These are phyloP conservation scores for Drosophila micromelanica DNA, from an alignment of 1,140 invertebrate genomes.

Conservation along the genomic window DNA sequence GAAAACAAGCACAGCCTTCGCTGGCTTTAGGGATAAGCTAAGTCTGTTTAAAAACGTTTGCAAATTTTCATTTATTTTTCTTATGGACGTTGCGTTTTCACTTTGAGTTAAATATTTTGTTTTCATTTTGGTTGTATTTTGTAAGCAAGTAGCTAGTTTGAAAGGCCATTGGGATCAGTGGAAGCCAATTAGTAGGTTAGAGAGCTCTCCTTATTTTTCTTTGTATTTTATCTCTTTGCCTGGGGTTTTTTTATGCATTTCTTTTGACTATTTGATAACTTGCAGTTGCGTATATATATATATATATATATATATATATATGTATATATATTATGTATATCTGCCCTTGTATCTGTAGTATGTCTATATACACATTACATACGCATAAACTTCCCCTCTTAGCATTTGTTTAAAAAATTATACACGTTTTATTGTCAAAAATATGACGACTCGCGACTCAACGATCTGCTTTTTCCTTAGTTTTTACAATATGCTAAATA, in stretches of 20 bases:
- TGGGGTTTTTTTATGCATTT: slow-evolving; percentile 1
- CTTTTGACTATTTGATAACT: slow-evolving; percentile 22
- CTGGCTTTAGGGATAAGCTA: not conserved
- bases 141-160: slow-evolving; percentile 10
- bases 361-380: slow-evolving; percentile 58
- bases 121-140: slow-evolving; percentile 1
- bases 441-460: slow-evolving; percentile 70
- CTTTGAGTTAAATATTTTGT: slow-evolving; percentile 43
- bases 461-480: slow-evolving; percentile 60
- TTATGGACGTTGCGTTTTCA: slow-evolving; percentile 72
- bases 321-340: slow-evolving; percentile 18
- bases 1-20: not conserved
- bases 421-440: slow-evolving; percentile 74
- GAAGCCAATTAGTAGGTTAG: slow-evolving; percentile 42
- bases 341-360: slow-evolving; percentile 35
- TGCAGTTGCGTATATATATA: slow-evolving; percentile 38
- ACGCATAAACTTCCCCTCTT: slow-evolving; percentile 23
- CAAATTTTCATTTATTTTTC: slow-evolving; percentile 31
- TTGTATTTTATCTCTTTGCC: not conserved
- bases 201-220: slow-evolving; percentile 1
- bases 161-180: slow-evolving; percentile 51
- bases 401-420: slow-evolving; percentile 49
- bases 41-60: slow-evolving; percentile 31
- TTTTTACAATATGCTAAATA: slow-evolving; percentile 39
- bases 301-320: slow-evolving; percentile 34